Conservation (phyloP, 2,113 vertebrate genomes). For the Pelecanus crispus region DNA sequence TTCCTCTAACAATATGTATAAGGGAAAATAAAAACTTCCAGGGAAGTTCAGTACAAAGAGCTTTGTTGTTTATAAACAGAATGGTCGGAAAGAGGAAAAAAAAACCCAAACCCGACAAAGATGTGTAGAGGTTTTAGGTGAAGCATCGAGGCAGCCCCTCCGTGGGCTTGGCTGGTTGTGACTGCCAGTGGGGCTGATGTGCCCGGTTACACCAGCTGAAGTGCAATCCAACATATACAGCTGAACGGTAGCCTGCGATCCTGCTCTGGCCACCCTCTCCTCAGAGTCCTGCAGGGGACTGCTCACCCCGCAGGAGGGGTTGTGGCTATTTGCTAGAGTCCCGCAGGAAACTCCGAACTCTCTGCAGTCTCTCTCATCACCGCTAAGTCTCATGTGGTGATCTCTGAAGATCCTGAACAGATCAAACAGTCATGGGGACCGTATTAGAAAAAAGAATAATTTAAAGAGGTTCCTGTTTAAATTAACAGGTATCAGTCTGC, state of each 20-base stretch:
- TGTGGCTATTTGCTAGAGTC: too few relatives aligned
- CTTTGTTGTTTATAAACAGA: conserved; percentile 46
- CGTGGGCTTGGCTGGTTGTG: not conserved
- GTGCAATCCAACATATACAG: fast-evolving
- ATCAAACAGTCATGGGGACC: not conserved
- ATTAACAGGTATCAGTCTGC: not conserved
- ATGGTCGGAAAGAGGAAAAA: not conserved
- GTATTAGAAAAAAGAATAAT: not conserved
- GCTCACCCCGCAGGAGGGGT: not conserved
- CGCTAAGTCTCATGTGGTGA: not conserved
- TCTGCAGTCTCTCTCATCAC: too few relatives aligned
- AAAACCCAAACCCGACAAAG: not conserved
- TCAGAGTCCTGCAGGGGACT: not conserved
- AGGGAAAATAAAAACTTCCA: conserved; percentile 55
- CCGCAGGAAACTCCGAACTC: too few relatives aligned
- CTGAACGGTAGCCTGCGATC: fast-evolving
- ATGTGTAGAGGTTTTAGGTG: not conserved
- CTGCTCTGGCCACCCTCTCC: not conserved
- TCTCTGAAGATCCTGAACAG: not conserved
- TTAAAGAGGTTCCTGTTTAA: not conserved
- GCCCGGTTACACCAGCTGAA: not conserved
- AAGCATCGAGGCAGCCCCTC: not conserved
- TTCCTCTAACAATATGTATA: not conserved
- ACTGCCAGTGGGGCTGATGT: not conserved
- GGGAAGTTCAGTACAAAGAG: conserved; percentile 61